Conservation (phyloP, 2,888 invertebrate genomes). For the Plusia festucae region DNA sequence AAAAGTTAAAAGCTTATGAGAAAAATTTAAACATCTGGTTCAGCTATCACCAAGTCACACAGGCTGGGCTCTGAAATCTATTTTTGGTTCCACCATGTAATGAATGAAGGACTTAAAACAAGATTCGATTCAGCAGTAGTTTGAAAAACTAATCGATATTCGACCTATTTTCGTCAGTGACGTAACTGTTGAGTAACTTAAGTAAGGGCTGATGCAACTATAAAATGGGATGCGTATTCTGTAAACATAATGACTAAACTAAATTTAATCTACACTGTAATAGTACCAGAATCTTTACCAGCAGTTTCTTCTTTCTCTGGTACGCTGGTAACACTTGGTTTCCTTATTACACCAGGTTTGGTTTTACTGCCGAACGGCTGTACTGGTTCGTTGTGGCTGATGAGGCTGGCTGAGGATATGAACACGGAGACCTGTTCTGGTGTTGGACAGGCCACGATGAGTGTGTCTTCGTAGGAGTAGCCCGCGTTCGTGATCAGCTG, state of each 20-base stretch:
- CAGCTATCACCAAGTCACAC: too few species aligned
- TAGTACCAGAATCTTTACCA: slow-evolving; percentile 21
- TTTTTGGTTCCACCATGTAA: too few species aligned
- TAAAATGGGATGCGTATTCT: neutral
- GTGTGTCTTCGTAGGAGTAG: slow-evolving; percentile 94
- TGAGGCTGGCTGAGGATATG: slow-evolving; percentile 94
- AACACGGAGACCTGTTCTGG: slow-evolving; percentile 98
- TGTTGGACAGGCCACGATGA: slow-evolving; percentile 96
- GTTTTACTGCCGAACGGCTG: slow-evolving; percentile 83
- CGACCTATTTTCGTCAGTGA: neutral
- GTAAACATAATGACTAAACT: neutral
- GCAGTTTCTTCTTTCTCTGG: slow-evolving; percentile 65
- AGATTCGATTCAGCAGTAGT: too few species aligned
- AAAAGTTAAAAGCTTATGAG: too few species aligned
- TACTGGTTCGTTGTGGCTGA: slow-evolving; percentile 85
- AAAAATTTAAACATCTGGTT: too few species aligned
- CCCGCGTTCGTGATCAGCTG: slow-evolving; percentile 92
- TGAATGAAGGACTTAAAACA: too few species aligned
- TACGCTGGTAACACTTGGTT: slow-evolving; percentile 77
- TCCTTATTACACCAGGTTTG: slow-evolving; percentile 72
- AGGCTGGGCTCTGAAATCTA: too few species aligned
- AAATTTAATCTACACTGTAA: slow-evolving; percentile 37
- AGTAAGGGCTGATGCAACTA: neutral
- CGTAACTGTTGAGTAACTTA: too few species aligned
- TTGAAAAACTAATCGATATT: neutral